Percentiles rank a stretch among this genome's conserved stretches.
phyloP scores from a whole-genome alignment of 2,797 vertebrate genomes.

The Limnodromus scolopaceus region DNA sequence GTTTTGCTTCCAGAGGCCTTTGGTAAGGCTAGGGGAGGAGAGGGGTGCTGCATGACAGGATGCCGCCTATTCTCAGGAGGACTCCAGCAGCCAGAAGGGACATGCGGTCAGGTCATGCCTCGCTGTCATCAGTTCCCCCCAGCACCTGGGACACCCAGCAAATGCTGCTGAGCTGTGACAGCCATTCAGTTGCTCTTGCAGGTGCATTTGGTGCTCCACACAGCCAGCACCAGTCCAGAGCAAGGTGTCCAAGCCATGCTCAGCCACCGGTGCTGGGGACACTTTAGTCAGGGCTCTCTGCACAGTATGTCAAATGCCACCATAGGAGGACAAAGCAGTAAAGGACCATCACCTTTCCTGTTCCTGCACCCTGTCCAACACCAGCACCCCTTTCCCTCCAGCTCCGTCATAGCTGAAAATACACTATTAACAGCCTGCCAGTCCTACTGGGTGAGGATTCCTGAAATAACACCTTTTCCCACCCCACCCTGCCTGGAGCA shows the following conservation, averaged over 20 bases:
- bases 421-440: not conserved
- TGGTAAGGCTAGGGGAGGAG: not conserved
- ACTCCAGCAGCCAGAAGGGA: not conserved
- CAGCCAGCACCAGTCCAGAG: not conserved
- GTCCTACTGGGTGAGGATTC: not conserved
- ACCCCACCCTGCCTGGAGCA: not conserved
- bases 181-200: not conserved
- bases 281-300: not conserved
- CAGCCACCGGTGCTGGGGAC: accelerated
- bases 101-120: accelerated
- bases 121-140: not conserved
- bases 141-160: not conserved
- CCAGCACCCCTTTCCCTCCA: not conserved
- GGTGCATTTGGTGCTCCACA: not conserved
- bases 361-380: not conserved
- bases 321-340: not conserved
- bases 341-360: not conserved
- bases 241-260: accelerated
- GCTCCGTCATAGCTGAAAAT: not conserved
- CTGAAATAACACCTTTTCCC: not conserved
- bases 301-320: accelerated
- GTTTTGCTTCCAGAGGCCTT: not conserved
- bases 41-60: not conserved
- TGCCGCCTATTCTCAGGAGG: accelerated
- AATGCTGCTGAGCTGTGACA: not conserved